Evolutionary conservation across 1,140 invertebrate genomes (phyloP), one percentile per base, ranked within the genome.

Genomic region (Hycleus phaleratus): DNA sequence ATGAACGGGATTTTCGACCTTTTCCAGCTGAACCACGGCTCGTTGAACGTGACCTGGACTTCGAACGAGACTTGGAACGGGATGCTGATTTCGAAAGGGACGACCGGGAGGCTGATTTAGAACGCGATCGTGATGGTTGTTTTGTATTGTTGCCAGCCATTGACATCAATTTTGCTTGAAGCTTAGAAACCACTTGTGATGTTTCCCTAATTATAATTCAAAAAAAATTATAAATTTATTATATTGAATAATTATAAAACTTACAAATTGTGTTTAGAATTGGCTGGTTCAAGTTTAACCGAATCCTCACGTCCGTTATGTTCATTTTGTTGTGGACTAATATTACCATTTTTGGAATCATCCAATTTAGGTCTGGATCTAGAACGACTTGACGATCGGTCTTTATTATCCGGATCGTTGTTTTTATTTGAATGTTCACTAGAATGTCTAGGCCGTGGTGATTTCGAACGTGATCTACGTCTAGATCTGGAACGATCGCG

Each of bases 161-260:
- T 24, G 79, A 81, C 77, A 82, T 78, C 54, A 82, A 60, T 63
- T 81, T 82, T 0, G 80, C 81, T 71, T 82, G 81, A 0, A 82
- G 70, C 64, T 79, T 74, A 3, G 80, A 81, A 48, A 82, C 79
- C 6, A 77, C 75, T 8, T 79, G 78, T 9, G 57, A 52, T 46
- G 61, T 39, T 46, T 64, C 62, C 43, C 61, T 63, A 58, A 63
- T 54, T 38, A 25, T 5, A 51, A 38, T 38, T 26, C 46, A 38
- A 55, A 46, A 38, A 42, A 8, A 42, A 42, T 7, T n/a, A 8
- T 2, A 42, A 3, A 4, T 3, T 42, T 10, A n/a, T 8, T 3
- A 3, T 11, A 42, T 11, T 6, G 10, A 42, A 42, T 9, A 42
- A 6, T 42, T 7, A 2, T 9, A 48, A 47, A 55, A 49, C 52